These are phyloP conservation scores for Helicolenus hilgendorfi DNA, from an alignment of 2,797 vertebrate genomes.

Conservation along the genomic window DNA sequence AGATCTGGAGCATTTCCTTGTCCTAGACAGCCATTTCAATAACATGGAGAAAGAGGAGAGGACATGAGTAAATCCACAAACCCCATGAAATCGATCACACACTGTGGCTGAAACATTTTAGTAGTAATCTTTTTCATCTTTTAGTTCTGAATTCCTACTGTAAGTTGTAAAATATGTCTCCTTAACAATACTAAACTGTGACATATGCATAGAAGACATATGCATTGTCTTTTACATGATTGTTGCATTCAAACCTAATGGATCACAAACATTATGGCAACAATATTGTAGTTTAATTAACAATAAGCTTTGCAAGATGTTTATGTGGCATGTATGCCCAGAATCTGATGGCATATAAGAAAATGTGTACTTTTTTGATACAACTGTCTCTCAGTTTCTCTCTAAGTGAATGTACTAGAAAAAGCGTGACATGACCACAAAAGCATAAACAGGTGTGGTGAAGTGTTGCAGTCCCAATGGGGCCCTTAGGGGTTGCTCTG, in stretches of 20 bases:
- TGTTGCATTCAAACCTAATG: neutral
- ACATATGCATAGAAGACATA: neutral
- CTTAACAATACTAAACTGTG: neutral
- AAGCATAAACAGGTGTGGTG: conserved; percentile 40
- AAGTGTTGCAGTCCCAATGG: conserved; percentile 12
- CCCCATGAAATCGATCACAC: conserved; percentile 9
- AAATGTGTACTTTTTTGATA: neutral
- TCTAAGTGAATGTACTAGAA: neutral
- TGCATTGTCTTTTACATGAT: neutral
- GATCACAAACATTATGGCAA: neutral
- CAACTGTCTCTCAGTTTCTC: neutral
- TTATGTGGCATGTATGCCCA: neutral
- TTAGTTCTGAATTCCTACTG: neutral
- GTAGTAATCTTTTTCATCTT: neutral
- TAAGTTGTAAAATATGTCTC: neutral
- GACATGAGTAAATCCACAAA: conserved; percentile 13
- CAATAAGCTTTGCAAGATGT: neutral
- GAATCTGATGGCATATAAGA: neutral
- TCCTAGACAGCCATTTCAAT: neutral
- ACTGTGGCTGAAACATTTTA: neutral
- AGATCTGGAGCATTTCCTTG: neutral
- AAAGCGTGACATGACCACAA: conserved; percentile 28
- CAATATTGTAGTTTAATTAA: neutral
- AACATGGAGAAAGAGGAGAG: neutral
- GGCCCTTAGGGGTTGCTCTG: conserved; percentile 19